Conservation (phyloP, 2,888 invertebrate species). For the Plagiodera versicolora region DNA sequence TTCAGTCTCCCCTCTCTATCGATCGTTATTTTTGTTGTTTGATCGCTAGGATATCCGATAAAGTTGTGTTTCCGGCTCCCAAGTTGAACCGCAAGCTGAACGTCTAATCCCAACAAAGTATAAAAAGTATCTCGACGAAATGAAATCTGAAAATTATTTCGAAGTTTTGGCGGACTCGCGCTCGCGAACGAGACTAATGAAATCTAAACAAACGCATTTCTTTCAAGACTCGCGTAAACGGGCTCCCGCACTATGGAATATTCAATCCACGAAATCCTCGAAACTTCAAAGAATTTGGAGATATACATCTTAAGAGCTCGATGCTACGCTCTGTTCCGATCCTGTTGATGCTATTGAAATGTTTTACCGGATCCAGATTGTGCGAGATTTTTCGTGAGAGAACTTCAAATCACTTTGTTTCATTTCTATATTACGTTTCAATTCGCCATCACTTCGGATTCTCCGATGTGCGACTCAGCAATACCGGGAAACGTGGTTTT, state of each 20-base stretch:
- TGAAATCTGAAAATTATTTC: conserved; percentile 1
- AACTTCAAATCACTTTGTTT: conserved; percentile 1
- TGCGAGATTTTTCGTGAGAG: neutral
- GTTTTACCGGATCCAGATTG: neutral
- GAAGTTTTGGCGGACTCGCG: neutral
- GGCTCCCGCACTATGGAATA: neutral
- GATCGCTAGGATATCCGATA: neutral
- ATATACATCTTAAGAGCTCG: conserved; percentile 1
- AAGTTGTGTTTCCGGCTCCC: neutral
- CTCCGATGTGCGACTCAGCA: neutral
- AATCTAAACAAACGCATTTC: neutral
- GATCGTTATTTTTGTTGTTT: neutral
- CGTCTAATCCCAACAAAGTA: neutral
- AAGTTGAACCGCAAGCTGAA: neutral
- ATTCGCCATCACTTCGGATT: neutral
- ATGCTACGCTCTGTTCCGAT: neutral
- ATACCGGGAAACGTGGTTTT: neutral
- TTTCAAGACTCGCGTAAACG: neutral
- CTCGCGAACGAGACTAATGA: neutral
- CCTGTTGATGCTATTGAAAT: conserved; percentile 1
- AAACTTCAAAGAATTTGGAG: conserved; percentile 1
- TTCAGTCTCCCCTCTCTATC: neutral
- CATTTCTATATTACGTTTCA: conserved; percentile 1
- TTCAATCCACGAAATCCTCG: neutral
- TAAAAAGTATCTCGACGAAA: neutral